These are phyloP conservation scores for Bubalus kerabau DNA, from an alignment of 2,113 vertebrate species.

Conservation along the genomic window DNA sequence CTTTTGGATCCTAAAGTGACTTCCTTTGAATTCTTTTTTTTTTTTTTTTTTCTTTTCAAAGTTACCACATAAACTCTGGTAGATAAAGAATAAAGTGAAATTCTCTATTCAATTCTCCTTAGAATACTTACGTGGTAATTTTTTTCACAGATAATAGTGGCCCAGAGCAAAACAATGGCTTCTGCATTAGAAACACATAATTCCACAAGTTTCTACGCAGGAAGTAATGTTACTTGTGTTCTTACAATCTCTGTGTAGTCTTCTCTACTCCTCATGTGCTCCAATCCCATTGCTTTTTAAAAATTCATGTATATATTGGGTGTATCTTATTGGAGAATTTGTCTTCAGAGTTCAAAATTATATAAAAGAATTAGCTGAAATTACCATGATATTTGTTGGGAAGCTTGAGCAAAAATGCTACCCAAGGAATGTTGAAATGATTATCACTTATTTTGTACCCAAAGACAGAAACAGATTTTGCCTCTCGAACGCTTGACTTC, in stretches of 20 bases:
- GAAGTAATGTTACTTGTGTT: not conserved
- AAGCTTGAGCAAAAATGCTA: not conserved
- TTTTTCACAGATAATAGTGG: not conserved
- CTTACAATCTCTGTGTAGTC: not conserved
- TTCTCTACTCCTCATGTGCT: not conserved
- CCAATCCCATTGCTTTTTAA: not conserved
- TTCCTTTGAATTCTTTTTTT: not conserved
- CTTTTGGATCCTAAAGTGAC: not conserved
- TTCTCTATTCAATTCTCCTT: not conserved
- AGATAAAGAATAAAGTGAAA: not conserved
- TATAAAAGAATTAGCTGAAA: not conserved
- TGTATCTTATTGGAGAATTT: not conserved
- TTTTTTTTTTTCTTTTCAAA: not conserved
- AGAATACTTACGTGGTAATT: not conserved
- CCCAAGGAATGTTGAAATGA: not conserved
- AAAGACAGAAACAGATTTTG: slow-evolving; percentile 6
- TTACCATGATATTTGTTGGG: not conserved
- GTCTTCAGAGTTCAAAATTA: not conserved
- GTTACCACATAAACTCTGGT: not conserved
- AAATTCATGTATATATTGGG: not conserved
- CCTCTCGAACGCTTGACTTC: not conserved
- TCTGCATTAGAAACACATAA: not conserved
- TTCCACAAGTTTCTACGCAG: not conserved
- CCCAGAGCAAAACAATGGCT: not conserved
- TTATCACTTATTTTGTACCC: not conserved